phyloP scores from a whole-genome alignment of 2,888 invertebrate genomes.

The Junonia oenone region DNA sequence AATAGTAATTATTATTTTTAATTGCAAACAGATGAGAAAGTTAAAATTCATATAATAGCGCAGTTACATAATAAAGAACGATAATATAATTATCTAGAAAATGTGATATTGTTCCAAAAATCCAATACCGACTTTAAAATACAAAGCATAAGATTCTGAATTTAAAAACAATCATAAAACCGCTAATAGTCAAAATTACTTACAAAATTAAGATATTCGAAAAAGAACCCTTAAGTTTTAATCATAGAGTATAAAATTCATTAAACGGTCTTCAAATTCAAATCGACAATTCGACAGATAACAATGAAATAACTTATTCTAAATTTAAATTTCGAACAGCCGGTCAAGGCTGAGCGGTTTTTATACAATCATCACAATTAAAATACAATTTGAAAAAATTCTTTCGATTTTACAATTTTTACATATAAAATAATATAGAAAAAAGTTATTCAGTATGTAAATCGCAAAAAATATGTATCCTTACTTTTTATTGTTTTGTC shows the following conservation, averaged over 20 bases:
- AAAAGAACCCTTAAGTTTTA: background rate
- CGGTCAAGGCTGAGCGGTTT: conserved; percentile 10
- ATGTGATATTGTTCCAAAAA: background rate
- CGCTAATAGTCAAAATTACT: background rate
- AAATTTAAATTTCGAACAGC: conserved; percentile 20
- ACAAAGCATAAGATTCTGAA: too few species aligned
- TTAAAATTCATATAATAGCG: too few species aligned
- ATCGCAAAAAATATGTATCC: too few species aligned
- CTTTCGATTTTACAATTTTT: background rate
- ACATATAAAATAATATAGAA: background rate
- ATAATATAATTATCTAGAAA: background rate
- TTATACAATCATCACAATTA: background rate
- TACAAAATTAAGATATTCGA: background rate
- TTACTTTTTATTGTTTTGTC: too few species aligned
- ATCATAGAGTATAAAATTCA: conserved; percentile 1
- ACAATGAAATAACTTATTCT: conserved; percentile 20
- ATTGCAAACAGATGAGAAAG: too few species aligned
- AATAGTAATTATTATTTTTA: too few species aligned
- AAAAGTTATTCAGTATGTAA: too few species aligned
- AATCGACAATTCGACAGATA: conserved; percentile 19
- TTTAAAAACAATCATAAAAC: too few species aligned
- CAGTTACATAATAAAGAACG: too few species aligned
- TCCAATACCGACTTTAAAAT: too few species aligned
- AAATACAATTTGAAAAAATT: background rate
- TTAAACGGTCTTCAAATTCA: conserved; percentile 8